Evolutionary conservation across 2,888 invertebrate genomes (phyloP).

Genomic region (Tinea trinotella): DNA sequence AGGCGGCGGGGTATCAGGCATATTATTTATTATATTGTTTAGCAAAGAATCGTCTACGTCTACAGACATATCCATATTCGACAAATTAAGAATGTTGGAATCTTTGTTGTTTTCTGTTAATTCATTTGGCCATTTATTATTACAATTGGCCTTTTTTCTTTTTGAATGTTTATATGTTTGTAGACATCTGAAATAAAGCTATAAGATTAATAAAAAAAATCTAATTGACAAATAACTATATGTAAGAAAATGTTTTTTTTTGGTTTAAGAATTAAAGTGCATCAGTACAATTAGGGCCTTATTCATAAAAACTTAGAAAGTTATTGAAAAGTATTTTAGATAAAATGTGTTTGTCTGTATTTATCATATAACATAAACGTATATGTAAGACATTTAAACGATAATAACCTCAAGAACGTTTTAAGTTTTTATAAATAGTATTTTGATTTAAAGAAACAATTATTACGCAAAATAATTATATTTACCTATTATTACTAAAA

Average conservation of each 20-base stretch:
- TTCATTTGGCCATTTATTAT: neutral
- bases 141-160: neutral
- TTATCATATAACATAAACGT: too few relatives aligned
- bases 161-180: neutral
- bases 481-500: neutral
- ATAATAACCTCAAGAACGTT: too few relatives aligned
- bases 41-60: constrained; percentile 3
- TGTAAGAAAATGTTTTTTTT: too few relatives aligned
- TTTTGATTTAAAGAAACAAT: neutral
- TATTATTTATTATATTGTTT: constrained; percentile 1
- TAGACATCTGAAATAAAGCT: neutral
- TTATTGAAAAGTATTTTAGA: too few relatives aligned
- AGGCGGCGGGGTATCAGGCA: neutral
- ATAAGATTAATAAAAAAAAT: neutral
- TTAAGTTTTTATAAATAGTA: too few relatives aligned
- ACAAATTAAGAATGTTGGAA: neutral
- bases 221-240: too few relatives aligned
- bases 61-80: neutral
- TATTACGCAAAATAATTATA: neutral
- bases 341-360: too few relatives aligned
- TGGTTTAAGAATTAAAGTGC: too few relatives aligned
- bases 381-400: too few relatives aligned
- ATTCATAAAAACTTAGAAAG: too few relatives aligned
- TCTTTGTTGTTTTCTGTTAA: neutral
- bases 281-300: too few relatives aligned